Conservation (phyloP, 1,140 invertebrate genomes). For the Drosophila tani region DNA sequence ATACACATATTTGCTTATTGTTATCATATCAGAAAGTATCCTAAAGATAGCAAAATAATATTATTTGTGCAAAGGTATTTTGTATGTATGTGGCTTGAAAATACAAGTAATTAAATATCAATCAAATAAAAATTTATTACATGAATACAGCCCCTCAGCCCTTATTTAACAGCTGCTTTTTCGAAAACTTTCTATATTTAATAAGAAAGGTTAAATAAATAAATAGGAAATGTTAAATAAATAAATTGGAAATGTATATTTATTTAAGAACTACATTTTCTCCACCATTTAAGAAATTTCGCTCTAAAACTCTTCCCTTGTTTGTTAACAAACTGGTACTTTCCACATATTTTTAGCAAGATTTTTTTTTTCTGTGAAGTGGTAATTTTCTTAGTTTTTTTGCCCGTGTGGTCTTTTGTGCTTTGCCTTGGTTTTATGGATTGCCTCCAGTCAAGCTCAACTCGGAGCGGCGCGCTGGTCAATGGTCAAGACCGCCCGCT, state of each 20-base stretch:
- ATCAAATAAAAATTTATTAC: no score
- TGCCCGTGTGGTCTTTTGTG: constrained; percentile 38
- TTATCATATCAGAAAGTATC: constrained; percentile 18
- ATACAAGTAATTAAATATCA: no score
- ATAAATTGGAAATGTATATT: neutral
- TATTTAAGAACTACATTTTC: neutral
- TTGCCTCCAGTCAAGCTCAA: constrained; percentile 48
- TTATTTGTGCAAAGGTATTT: neutral
- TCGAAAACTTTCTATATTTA: neutral
- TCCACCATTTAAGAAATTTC: neutral
- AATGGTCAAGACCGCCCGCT: constrained; percentile 62
- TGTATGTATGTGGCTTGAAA: neutral
- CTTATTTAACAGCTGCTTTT: neutral
- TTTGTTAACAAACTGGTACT: neutral
- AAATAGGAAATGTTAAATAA: neutral
- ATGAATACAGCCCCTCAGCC: no score
- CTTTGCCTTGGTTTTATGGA: constrained; percentile 44
- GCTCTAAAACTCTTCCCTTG: neutral
- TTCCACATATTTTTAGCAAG: constrained; percentile 1
- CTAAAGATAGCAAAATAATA: constrained; percentile 6
- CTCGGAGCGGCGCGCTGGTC: constrained; percentile 59
- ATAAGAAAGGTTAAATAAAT: neutral
- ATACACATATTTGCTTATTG: neutral
- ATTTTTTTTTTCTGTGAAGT: constrained; percentile 5
- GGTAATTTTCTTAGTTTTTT: constrained; percentile 13